Conservation (phyloP, 2,888 invertebrate genomes). For the Brachylomia viminalis region DNA sequence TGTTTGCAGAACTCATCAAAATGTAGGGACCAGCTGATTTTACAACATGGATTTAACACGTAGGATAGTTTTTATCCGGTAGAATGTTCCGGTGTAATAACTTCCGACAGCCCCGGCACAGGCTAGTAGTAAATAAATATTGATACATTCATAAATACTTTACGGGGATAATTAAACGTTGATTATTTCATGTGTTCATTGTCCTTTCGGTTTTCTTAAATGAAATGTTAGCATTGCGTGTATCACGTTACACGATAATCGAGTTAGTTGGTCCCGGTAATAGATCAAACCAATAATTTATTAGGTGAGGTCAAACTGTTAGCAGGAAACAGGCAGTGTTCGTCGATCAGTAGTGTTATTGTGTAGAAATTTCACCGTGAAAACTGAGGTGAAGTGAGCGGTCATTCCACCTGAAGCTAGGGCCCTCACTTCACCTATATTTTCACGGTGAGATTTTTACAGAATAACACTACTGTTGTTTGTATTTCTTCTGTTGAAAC, state of each 20-base stretch:
- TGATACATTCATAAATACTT: constrained; percentile 40
- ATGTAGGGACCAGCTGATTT: too few relatives aligned
- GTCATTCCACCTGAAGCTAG: too few relatives aligned
- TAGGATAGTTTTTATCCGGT: background rate
- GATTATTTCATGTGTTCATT: constrained; percentile 54
- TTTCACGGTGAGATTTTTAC: too few relatives aligned
- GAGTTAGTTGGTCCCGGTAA: constrained; percentile 39
- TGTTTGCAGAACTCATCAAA: too few relatives aligned
- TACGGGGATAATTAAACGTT: constrained; percentile 43
- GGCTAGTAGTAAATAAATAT: constrained; percentile 60
- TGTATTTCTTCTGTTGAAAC: constrained; percentile 28
- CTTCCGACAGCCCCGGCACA: background rate
- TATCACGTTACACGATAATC: constrained; percentile 34
- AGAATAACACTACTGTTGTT: too few relatives aligned
- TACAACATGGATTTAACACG: background rate
- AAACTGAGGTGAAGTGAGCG: too few relatives aligned
- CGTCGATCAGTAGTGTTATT: constrained; percentile 24
- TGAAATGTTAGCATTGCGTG: constrained; percentile 56
- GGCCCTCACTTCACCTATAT: too few relatives aligned
- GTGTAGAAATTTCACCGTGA: too few relatives aligned
- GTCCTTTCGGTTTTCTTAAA: constrained; percentile 29
- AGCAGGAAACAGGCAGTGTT: constrained; percentile 27
- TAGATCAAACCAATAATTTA: constrained; percentile 50
- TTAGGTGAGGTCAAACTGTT: constrained; percentile 53
- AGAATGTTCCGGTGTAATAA: background rate